Conservation (phyloP, 2,888 invertebrate genomes). For the Zygogramma bicolorata region DNA sequence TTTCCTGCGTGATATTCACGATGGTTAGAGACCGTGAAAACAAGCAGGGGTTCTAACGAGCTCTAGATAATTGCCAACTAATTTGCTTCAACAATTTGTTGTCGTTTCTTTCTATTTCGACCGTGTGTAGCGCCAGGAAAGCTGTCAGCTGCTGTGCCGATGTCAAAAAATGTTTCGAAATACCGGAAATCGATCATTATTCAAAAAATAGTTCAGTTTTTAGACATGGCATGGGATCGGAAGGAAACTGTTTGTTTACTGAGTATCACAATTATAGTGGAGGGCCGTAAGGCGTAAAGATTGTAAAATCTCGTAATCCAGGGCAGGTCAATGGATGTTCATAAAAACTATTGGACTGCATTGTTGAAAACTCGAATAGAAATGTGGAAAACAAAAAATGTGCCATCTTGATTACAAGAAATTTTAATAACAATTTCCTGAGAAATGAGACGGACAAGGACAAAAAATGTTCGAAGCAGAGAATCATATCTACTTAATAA, state of each 20-base stretch:
- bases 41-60: background rate
- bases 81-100: constrained; percentile 19
- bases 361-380: no score
- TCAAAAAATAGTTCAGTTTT: constrained; percentile 55
- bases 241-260: background rate
- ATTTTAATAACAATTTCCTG: no score
- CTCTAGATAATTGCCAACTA: constrained; percentile 16
- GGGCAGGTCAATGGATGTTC: no score
- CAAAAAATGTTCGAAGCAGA: no score
- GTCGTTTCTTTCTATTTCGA: constrained; percentile 8
- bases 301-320: no score
- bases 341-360: no score
- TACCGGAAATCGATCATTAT: constrained; percentile 59
- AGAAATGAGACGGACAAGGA: no score
- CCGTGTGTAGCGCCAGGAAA: constrained; percentile 21
- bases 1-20: background rate
- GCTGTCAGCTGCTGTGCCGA: constrained; percentile 14
- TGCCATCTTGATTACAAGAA: no score
- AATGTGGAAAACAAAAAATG: no score
- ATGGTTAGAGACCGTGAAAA: constrained; percentile 1
- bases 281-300: no score
- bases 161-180: constrained; percentile 38
- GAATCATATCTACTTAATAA: no score
- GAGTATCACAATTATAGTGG: no score
- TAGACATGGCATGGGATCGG: constrained; percentile 8